Evolutionary conservation across 2,797 vertebrate genomes (phyloP), one percentile per base, ranked within the genome.

Genomic region (Psittacula echo): DNA sequence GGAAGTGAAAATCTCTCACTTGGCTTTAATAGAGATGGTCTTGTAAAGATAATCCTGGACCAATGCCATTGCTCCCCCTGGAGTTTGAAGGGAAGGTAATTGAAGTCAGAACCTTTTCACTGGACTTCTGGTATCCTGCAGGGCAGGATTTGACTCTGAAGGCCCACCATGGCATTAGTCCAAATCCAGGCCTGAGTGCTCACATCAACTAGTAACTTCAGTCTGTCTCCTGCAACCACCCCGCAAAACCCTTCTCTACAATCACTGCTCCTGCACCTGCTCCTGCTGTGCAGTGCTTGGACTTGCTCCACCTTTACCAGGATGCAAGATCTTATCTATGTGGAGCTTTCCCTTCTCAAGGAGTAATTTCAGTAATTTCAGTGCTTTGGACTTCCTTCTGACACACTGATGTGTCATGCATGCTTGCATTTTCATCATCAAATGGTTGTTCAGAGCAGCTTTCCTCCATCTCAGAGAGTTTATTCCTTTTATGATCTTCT

Each of bases 1-100:
- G 73, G 92, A 85, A 66, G 37, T 60, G 91, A 94, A 92, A 95
- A 92, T 2, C 47, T 78, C 56, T 95, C 65, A 65, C 42, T 95
- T 84, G 80, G 34, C 30, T 85, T 87, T 92, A 90, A 68, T 60
- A 74, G 65, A 87, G 93, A 66, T 60, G 37, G 32, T 41, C 13
- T 61, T 89, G 44, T 45, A 85, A 88, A 83, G 51, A 70, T 51
- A 86, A 86, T 70, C 73, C 62, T 89, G 76, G 80, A 80, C 18
- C 2, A 22, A 26, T 0, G 7, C 51, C 51, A 29, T 22, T 1
- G 1, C 3, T 84, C 18, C 78, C 26, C 45, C 75, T 50, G 32
- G 34, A 62, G 51, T 71, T 74, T 73, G 80, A 48, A 68, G 19
- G 18, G 21, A 58, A 37, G 12, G 45, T 37, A 66, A 62, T 34